Evolutionary conservation across 2,797 vertebrate genomes (phyloP).

Genomic region (Potorous gilbertii): DNA sequence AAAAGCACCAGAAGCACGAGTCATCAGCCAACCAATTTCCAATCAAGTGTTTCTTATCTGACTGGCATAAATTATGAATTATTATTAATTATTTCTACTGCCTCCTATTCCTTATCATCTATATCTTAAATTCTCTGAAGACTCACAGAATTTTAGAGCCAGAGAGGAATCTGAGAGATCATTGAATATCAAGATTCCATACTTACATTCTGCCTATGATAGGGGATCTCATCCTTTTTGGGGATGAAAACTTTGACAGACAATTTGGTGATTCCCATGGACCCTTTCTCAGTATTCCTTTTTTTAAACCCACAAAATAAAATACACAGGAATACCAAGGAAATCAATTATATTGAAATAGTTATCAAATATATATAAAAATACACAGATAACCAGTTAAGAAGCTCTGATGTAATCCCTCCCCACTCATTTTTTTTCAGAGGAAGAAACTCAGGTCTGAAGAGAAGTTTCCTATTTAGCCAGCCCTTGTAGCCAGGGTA

Average conservation of each 20-base stretch:
- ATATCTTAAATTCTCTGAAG: neutral
- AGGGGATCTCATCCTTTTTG: neutral
- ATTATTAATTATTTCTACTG: neutral
- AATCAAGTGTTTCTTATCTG: neutral
- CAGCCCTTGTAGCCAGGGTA: neutral
- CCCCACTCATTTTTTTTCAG: neutral
- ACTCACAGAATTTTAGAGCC: neutral
- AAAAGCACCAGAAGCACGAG: neutral
- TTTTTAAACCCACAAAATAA: neutral
- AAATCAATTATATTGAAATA: neutral
- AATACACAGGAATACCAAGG: neutral
- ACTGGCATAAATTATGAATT: neutral
- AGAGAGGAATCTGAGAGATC: neutral
- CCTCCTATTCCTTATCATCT: neutral
- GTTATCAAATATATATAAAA: too few species aligned
- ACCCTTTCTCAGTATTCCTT: neutral
- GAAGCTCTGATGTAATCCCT: neutral
- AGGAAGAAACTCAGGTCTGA: neutral
- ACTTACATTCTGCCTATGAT: neutral
- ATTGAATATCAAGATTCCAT: neutral
- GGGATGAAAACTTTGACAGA: neutral
- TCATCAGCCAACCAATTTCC: neutral
- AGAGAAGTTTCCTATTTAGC: neutral
- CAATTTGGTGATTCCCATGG: neutral
- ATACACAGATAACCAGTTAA: neutral